Percentiles rank a stretch among this genome's conserved stretches.
These are phyloP conservation scores for Sternarchorhynchus goeldii DNA, from an alignment of 2,797 vertebrate genomes.

Conservation along the genomic window DNA sequence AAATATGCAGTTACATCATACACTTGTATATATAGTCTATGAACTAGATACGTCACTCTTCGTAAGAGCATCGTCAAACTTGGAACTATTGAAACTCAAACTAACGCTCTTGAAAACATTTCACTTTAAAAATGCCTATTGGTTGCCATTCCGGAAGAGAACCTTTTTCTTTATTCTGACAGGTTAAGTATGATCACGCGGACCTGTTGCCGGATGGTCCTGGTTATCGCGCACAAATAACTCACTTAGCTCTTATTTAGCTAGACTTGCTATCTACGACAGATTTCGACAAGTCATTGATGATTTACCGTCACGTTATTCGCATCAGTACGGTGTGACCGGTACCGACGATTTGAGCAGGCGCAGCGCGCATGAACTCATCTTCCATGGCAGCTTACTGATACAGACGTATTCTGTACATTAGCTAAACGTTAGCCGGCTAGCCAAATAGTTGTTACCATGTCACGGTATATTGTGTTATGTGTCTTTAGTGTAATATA, in stretches of 20 bases:
- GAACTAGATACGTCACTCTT: too few relatives aligned
- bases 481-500: not conserved
- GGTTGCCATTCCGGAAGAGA: slow-evolving; percentile 49
- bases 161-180: not conserved
- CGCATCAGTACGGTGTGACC: not conserved
- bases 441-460: not conserved
- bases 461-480: not conserved
- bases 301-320: not conserved
- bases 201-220: slow-evolving; percentile 62
- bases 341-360: not conserved
- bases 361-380: not conserved
- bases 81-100: not conserved
- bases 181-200: slow-evolving; percentile 56
- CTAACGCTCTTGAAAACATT: slow-evolving; percentile 21
- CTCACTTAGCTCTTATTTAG: not conserved
- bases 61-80: too few relatives aligned
- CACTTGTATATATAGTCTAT: too few relatives aligned
- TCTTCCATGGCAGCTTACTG: not conserved
- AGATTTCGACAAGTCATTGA: not conserved
- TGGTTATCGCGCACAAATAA: not conserved
- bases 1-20: too few relatives aligned
- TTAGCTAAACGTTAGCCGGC: too few relatives aligned
- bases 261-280: too few relatives aligned
- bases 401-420: not conserved
- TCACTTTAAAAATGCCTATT: too few relatives aligned